A percentile compares a stretch with the other conserved stretches of the same genome.
Conservation (phyloP, 2,113 vertebrate species). For the Oxygymnocypris stewartii region DNA sequence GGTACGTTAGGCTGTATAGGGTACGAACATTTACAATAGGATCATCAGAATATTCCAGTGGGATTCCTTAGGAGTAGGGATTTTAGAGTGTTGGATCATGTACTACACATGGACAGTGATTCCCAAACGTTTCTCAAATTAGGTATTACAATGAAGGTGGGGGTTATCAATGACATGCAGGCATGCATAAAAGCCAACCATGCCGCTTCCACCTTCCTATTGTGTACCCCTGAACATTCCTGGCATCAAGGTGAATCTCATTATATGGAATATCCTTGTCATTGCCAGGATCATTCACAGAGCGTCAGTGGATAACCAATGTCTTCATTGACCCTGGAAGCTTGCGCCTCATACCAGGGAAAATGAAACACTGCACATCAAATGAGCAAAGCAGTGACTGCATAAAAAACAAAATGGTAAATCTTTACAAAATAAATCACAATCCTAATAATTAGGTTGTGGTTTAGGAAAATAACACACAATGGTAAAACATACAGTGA, state of each 20-base stretch:
- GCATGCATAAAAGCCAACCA: background rate
- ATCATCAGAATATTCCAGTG: background rate
- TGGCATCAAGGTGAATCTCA: conserved; percentile 23
- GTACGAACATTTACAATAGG: background rate
- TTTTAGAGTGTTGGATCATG: background rate
- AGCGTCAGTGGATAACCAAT: background rate
- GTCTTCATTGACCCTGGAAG: background rate
- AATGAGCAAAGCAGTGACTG: background rate
- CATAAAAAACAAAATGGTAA: background rate
- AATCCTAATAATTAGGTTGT: background rate
- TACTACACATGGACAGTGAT: background rate
- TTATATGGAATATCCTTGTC: conserved; percentile 10
- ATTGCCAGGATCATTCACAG: conserved; percentile 15
- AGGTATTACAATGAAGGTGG: background rate
- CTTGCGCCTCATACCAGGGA: background rate
- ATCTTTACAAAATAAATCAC: background rate
- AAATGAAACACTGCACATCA: background rate
- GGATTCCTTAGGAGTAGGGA: background rate
- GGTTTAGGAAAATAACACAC: background rate
- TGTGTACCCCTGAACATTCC: background rate
- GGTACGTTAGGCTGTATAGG: background rate
- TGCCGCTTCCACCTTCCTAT: conserved; percentile 5
- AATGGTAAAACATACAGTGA: background rate
- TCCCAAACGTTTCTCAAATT: background rate
- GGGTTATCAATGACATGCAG: background rate